phyloP scores from a whole-genome alignment of 2,888 invertebrate genomes.

The Philaethria dido region DNA sequence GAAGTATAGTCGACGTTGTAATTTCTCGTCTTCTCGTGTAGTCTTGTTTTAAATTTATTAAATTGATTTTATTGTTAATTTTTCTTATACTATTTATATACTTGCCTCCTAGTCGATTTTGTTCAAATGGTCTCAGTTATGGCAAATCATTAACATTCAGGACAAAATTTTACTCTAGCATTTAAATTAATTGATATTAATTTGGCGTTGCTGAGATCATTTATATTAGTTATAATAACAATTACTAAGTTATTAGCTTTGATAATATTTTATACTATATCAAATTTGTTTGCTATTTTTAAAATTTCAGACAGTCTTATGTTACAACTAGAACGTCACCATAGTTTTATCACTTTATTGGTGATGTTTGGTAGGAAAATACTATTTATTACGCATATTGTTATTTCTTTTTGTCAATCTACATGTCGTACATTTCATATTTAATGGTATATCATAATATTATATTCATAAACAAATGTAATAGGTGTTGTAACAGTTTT shows the following conservation, averaged over 20 bases:
- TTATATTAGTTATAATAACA: constrained; percentile 10
- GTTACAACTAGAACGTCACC: neutral
- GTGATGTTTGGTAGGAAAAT: neutral
- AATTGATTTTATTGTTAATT: constrained; percentile 16
- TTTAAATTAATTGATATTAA: neutral
- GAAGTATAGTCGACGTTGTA: constrained; percentile 29
- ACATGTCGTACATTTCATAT: constrained; percentile 15
- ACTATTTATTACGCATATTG: neutral
- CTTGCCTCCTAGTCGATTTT: constrained; percentile 21
- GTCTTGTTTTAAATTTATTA: constrained; percentile 19
- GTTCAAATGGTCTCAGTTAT: constrained; percentile 2
- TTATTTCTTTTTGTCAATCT: constrained; percentile 12
- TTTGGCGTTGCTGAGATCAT: constrained; percentile 8
- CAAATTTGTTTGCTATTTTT: neutral
- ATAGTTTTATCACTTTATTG: neutral
- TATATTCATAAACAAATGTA: constrained; percentile 19
- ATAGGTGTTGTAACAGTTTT: constrained; percentile 33
- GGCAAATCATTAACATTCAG: neutral
- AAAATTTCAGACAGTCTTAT: neutral
- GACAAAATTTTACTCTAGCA: neutral
- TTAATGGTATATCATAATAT: constrained; percentile 23
- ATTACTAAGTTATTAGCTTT: constrained; percentile 3
- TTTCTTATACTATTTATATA: constrained; percentile 14
- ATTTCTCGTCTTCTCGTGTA: constrained; percentile 20
- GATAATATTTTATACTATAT: constrained; percentile 6